Percentiles rank a stretch among this genome's conserved stretches.
Evolutionary conservation across 2,113 vertebrate genomes (phyloP).

Genomic region (Rhea americana): DNA sequence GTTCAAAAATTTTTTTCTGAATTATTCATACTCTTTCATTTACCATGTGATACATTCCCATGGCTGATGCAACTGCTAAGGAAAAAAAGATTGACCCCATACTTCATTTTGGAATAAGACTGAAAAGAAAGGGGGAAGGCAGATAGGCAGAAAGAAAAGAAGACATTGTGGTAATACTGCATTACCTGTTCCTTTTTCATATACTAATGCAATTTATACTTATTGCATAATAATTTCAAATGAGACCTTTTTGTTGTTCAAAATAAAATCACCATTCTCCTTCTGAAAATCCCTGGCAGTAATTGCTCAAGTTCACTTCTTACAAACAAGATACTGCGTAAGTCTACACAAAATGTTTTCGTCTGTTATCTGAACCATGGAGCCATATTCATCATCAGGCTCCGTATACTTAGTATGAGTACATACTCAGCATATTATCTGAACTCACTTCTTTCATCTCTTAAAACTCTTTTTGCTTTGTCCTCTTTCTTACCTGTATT

Average conservation of each 20-base stretch:
- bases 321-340: not conserved
- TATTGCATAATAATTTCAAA: not conserved
- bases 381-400: not conserved
- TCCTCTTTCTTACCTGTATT: not conserved
- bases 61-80: conserved; percentile 65
- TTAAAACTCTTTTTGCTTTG: not conserved
- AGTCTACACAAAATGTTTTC: not conserved
- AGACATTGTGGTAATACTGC: not conserved
- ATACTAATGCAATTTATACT: not conserved
- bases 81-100: not conserved
- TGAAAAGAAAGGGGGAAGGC: not conserved
- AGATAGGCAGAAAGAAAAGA: not conserved
- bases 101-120: conserved; percentile 3
- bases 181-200: not conserved
- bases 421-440: not conserved
- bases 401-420: not conserved
- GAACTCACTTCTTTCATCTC: not conserved
- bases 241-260: not conserved
- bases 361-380: not conserved
- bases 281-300: not conserved
- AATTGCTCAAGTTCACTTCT: not conserved
- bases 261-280: not conserved
- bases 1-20: conserved; percentile 17
- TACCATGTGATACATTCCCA: conserved; percentile 18
- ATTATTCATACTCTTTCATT: conserved; percentile 38